Evolutionary conservation across 2,797 vertebrate species (phyloP), one percentile per base, ranked within the genome.

Genomic region (Lepus oiostolus): DNA sequence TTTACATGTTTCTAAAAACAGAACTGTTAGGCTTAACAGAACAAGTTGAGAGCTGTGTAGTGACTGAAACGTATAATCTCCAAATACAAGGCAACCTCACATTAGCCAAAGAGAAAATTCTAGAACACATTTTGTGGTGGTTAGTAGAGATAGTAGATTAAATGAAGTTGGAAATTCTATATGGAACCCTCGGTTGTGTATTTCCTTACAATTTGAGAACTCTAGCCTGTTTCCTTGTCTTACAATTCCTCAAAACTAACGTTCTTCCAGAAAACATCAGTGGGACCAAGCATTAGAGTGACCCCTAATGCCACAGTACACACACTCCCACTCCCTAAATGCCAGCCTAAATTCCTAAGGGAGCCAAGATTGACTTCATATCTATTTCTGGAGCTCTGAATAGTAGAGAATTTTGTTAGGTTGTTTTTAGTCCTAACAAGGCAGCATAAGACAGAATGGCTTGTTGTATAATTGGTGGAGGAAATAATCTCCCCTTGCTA

Each of bases 311-410:
- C 71, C 86, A 84, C 82, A 89, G 26, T 50, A 65, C 42, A 85
- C 24, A 90, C 30, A 68, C 82, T 94, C 87, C 91, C 80, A 85
- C 95, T 92, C 92, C 82, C 74, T 94, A 95, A 83, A 96, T 96
- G 93, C 90, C 95, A 95, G 22, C 93, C 84, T 77, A 85, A 90
- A 96, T 96, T 96, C 96, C 95, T 68, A 52, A 93, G 87, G 77
- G 87, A 94, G 68, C 60, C 85, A 83, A 75, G 70, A 89, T 96
- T 13, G 52, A 82, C 90, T 94, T 50, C 47, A 82, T 96, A 95
- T 72, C 90, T 97, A 93, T 97, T 97, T 96, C 92, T 96, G 93
- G 92, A 95, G 91, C 91, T 95, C 67, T 80, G 65, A 87, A 80
- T 52, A 90, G 93, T 86, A 10, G 74, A 82, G 88, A 93, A 77